Conservation (phyloP, 1,140 invertebrate species). For the Venustaconcha ellipsiformis region DNA sequence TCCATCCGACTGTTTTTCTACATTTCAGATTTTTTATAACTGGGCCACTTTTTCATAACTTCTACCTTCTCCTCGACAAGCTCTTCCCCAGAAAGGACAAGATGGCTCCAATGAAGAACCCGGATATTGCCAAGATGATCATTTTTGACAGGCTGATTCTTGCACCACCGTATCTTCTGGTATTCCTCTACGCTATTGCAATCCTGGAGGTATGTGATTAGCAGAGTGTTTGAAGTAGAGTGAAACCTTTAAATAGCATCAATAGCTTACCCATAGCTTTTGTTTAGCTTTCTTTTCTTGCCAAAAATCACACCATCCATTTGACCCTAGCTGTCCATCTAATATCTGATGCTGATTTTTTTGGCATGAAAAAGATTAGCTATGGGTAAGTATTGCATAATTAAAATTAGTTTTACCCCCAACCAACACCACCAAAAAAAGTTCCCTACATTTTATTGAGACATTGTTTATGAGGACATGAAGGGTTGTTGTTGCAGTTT, state of each 20-base stretch:
- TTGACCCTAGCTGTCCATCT: too few relatives aligned
- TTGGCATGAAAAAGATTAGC: too few relatives aligned
- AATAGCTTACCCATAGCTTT: too few relatives aligned
- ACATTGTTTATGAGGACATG: too few relatives aligned
- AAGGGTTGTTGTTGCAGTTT: too few relatives aligned
- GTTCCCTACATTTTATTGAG: too few relatives aligned
- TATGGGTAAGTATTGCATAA: too few relatives aligned
- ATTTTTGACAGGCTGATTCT: constrained; percentile 59
- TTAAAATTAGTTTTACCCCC: too few relatives aligned
- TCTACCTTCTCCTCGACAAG: constrained; percentile 56
- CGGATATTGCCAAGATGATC: constrained; percentile 41
- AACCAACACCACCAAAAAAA: too few relatives aligned
- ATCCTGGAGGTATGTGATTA: constrained; percentile 55
- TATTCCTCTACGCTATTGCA: constrained; percentile 57
- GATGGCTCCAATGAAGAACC: constrained; percentile 29
- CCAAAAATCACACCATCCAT: too few relatives aligned
- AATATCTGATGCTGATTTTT: too few relatives aligned
- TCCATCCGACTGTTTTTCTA: constrained; percentile 1
- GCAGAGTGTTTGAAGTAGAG: not conserved
- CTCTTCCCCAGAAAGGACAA: constrained; percentile 44
- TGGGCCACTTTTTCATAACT: constrained; percentile 58
- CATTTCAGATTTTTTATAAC: constrained; percentile 54
- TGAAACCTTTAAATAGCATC: not conserved
- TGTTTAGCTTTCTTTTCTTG: too few relatives aligned
- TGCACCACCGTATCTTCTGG: constrained; percentile 57